Conservation (phyloP, 2,113 vertebrate species). For the Alligator sinensis region DNA sequence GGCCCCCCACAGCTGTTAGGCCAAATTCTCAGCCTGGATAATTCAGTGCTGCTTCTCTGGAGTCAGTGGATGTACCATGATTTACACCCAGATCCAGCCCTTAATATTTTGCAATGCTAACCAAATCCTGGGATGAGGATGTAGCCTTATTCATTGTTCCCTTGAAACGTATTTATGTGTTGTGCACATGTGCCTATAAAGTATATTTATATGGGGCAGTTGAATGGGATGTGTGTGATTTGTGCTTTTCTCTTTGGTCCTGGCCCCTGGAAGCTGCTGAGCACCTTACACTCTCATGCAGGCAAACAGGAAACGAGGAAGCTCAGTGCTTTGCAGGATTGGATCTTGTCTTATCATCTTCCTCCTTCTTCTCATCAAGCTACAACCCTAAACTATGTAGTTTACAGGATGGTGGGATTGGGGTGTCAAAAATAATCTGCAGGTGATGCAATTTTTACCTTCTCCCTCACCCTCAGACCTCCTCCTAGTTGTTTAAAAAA, state of each 20-base stretch:
- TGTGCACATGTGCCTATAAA: too few species aligned
- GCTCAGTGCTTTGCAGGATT: fast-evolving
- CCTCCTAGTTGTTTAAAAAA: background rate
- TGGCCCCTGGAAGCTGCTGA: background rate
- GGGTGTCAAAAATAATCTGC: background rate
- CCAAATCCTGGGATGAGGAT: background rate
- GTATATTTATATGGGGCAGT: background rate
- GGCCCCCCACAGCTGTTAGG: background rate
- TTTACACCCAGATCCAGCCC: too few species aligned
- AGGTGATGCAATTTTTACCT: background rate
- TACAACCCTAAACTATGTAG: background rate
- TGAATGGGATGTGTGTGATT: background rate
- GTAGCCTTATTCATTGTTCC: background rate
- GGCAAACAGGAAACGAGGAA: background rate
- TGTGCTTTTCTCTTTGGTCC: background rate
- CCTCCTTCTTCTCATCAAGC: background rate
- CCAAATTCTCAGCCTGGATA: background rate
- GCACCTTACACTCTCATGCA: background rate
- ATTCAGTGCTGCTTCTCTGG: background rate
- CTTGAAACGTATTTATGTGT: background rate
- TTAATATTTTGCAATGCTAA: background rate
- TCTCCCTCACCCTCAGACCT: background rate
- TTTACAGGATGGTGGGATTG: background rate
- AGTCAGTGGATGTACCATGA: background rate
- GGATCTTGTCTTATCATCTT: background rate